phyloP scores from a whole-genome alignment of 2,113 vertebrate genomes.

The Cervus canadensis region DNA sequence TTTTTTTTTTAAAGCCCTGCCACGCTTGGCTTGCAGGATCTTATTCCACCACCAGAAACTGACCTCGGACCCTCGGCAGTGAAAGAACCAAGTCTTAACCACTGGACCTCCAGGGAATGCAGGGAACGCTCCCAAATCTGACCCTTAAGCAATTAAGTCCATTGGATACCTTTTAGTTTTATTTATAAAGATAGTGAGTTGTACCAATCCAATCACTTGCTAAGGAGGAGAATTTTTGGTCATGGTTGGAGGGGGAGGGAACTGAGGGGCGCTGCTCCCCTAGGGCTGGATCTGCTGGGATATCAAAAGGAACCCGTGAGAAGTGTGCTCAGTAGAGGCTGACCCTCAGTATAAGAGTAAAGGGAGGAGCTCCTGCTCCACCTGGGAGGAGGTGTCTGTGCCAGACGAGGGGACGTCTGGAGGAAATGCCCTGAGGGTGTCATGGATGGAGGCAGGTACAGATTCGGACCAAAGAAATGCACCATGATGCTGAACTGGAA shows the following conservation, averaged over 20 bases:
- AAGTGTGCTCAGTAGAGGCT: neutral
- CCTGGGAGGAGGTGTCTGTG: neutral
- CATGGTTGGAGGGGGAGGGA: neutral
- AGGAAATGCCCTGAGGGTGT: neutral
- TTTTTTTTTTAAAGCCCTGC: neutral
- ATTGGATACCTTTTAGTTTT: neutral
- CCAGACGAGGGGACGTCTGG: accelerated
- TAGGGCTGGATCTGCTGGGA: too few relatives aligned
- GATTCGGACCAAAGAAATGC: neutral
- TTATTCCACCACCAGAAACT: neutral
- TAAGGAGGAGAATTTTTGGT: neutral
- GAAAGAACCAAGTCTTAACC: neutral
- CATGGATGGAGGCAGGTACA: neutral
- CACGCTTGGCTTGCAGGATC: neutral
- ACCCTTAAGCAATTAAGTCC: neutral
- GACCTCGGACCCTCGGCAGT: neutral
- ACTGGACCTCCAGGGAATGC: neutral
- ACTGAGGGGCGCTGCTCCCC: neutral
- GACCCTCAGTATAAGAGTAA: neutral
- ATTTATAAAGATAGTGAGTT: neutral
- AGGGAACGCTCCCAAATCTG: neutral
- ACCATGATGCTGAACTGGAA: neutral
- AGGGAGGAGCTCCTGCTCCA: accelerated
- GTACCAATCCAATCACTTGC: neutral
- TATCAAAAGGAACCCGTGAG: neutral